These are phyloP conservation scores for Telenomus remus DNA, from an alignment of 1,140 invertebrate species.

Conservation along the genomic window DNA sequence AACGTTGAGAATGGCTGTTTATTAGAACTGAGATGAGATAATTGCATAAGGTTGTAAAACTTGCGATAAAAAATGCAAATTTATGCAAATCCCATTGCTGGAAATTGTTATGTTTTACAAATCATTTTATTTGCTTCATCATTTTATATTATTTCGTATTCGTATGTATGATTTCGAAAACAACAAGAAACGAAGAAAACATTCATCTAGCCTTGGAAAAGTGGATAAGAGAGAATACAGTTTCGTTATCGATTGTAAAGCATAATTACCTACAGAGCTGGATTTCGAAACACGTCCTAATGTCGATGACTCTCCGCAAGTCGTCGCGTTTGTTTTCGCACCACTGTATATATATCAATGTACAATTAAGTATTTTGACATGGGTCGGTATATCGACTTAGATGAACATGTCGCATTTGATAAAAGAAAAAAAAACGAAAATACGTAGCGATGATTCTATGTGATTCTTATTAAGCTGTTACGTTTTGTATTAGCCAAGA, in stretches of 20 bases:
- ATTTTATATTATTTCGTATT: conserved; percentile 25
- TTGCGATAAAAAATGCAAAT: too few species aligned
- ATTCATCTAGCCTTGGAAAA: background rate
- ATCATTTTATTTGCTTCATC: background rate
- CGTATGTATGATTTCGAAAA: background rate
- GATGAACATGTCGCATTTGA: conserved; percentile 32
- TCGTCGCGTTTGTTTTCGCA: conserved; percentile 40
- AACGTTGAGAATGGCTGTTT: background rate
- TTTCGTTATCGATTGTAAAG: conserved; percentile 35
- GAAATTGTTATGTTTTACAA: too few species aligned
- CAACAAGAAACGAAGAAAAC: conserved; percentile 9
- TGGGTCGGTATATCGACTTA: conserved; percentile 39
- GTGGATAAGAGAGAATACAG: conserved; percentile 20
- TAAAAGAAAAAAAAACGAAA: conserved; percentile 27
- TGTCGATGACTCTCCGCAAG: conserved; percentile 8
- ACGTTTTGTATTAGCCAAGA: conserved; percentile 27
- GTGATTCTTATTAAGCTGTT: conserved; percentile 39
- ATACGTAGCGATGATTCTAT: conserved; percentile 29
- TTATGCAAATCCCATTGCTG: too few species aligned
- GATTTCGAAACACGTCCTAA: conserved; percentile 34
- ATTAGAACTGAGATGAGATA: too few species aligned
- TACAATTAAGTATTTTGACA: conserved; percentile 49
- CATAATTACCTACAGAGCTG: conserved; percentile 54
- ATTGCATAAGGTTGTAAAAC: too few species aligned
- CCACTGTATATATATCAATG: conserved; percentile 45